A percentile compares a stretch with the other conserved stretches of the same genome.
phyloP scores from a whole-genome alignment of 2,888 invertebrate genomes.

The Melanchra persicariae region DNA sequence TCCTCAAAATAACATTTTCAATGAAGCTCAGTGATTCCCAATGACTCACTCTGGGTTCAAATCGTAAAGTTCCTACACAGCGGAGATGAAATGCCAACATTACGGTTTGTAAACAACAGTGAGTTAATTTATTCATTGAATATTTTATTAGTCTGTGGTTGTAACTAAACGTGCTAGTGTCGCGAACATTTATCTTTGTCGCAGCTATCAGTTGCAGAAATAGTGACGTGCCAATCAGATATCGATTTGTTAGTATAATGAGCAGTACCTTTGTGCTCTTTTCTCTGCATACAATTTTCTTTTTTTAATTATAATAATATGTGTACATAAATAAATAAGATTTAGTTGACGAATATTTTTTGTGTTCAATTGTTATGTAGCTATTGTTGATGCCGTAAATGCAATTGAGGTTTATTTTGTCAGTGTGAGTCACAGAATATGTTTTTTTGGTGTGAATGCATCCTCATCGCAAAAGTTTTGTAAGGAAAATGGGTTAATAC shows the following conservation, averaged over 20 bases:
- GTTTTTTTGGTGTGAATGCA: constrained; percentile 8
- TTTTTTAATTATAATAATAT: too few species aligned
- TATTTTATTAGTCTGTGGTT: constrained; percentile 22
- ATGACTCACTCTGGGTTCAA: constrained; percentile 25
- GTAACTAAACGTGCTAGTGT: constrained; percentile 43
- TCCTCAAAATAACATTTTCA: neutral
- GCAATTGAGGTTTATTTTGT: too few species aligned
- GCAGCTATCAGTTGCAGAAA: constrained; percentile 66
- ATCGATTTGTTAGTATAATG: constrained; percentile 79
- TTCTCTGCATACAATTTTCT: too few species aligned
- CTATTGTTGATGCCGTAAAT: constrained; percentile 56
- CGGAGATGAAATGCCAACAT: constrained; percentile 14
- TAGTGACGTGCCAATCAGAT: constrained; percentile 74
- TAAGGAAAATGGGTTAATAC: neutral
- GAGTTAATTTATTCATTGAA: constrained; percentile 21
- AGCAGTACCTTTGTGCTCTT: too few species aligned
- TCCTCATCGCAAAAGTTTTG: neutral
- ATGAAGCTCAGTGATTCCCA: constrained; percentile 1
- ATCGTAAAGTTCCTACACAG: constrained; percentile 14
- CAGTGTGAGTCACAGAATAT: constrained; percentile 37
- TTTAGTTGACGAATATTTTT: constrained; percentile 79
- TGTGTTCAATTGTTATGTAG: constrained; percentile 76
- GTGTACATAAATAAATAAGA: too few species aligned
- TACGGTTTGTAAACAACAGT: constrained; percentile 23
- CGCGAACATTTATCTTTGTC: constrained; percentile 70